Percentiles rank a stretch among this genome's conserved stretches.
Evolutionary conservation across 1,140 invertebrate species (phyloP).

Genomic region (Plodia interpunctella): DNA sequence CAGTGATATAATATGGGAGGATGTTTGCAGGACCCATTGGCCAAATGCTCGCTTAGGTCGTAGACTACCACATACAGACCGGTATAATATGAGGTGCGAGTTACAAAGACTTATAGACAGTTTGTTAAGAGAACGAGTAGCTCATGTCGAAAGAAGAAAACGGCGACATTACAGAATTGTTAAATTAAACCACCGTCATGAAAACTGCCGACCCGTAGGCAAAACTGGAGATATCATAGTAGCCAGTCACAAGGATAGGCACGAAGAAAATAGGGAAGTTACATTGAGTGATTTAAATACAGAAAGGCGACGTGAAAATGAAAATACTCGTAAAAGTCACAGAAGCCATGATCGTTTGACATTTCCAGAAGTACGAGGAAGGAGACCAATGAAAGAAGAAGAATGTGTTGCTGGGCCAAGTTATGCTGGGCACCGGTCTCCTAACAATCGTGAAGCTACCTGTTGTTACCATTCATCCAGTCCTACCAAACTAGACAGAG

Average conservation of each 20-base stretch:
- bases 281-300: slow-evolving; percentile 31
- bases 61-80: slow-evolving; percentile 43
- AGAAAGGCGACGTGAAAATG: slow-evolving; percentile 28
- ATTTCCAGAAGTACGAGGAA: slow-evolving; percentile 26
- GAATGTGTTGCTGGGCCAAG: slow-evolving; percentile 54
- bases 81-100: slow-evolving; percentile 49
- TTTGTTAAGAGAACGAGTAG: slow-evolving; percentile 58
- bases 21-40: slow-evolving; percentile 71
- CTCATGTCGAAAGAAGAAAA: slow-evolving; percentile 58
- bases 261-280: slow-evolving; percentile 30
- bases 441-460: slow-evolving; percentile 37
- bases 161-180: slow-evolving; percentile 65
- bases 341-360: slow-evolving; percentile 42
- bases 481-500: slow-evolving; percentile 23
- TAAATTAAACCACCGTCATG: slow-evolving; percentile 63
- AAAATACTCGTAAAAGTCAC: slow-evolving; percentile 26
- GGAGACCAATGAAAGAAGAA: slow-evolving; percentile 25
- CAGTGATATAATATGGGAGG: slow-evolving; percentile 71
- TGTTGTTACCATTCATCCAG: slow-evolving; percentile 51
- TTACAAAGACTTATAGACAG: slow-evolving; percentile 65
- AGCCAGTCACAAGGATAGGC: slow-evolving; percentile 59
- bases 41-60: slow-evolving; percentile 57
- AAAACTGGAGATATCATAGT: slow-evolving; percentile 71
- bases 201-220: slow-evolving; percentile 55
- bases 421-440: slow-evolving; percentile 29